phyloP scores from a whole-genome alignment of 37 sponge, comb jelly and placozoan genomes.

The Bolinopsis microptera region DNA sequence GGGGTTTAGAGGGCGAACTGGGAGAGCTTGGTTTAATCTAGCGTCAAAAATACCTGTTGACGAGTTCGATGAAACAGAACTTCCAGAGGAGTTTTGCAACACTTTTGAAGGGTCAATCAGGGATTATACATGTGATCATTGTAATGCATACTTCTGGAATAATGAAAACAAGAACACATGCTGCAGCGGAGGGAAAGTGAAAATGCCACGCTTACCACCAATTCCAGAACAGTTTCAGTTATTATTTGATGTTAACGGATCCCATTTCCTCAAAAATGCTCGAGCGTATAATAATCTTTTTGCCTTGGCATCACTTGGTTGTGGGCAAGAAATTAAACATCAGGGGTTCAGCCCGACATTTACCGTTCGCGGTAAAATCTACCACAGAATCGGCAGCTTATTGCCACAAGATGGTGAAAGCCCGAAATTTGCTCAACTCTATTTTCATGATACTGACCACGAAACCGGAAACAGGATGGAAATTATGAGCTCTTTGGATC shows the following conservation, averaged over 20 bases:
- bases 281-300: constrained; percentile 22
- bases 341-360: constrained; percentile 22
- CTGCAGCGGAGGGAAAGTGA: neutral
- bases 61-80: neutral
- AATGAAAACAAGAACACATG: neutral
- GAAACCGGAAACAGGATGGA: neutral
- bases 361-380: constrained; percentile 9
- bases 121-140: neutral
- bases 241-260: neutral
- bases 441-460: constrained; percentile 3
- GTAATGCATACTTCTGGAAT: neutral
- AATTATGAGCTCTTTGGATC: neutral
- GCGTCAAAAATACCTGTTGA: too few species aligned
- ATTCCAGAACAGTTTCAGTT: neutral
- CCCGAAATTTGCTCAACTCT: neutral
- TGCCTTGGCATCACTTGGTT: constrained; percentile 6
- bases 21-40: too few species aligned
- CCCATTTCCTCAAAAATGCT: neutral
- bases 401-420: neutral
- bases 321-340: neutral
- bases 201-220: neutral
- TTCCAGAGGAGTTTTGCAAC: neutral
- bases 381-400: constrained; percentile 25
- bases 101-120: neutral
- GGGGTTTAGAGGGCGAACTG: too few species aligned